Evolutionary conservation across 2,888 invertebrate genomes (phyloP), one percentile per base, ranked within the genome.

Genomic region (Polydrusus cervinus): DNA sequence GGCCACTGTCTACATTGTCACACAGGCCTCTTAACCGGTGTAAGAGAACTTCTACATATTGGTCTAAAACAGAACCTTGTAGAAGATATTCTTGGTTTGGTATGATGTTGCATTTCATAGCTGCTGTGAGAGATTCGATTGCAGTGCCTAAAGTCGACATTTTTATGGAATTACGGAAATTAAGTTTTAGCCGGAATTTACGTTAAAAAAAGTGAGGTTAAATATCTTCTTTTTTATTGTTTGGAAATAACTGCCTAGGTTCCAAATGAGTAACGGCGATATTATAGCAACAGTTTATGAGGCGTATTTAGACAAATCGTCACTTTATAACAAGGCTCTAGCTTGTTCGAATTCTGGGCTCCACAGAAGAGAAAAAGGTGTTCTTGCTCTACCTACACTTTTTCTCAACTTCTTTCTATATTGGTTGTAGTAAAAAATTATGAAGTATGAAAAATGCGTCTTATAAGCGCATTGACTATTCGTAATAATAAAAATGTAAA

Each of bases 1-100:
- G 95, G 3, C 94, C 95, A 66, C 93, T 93, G 83, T 97, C 96
- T 0, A 96, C 95, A 88, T 96, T 96, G 83, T 98, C 98, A 86
- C 98, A 98, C 7, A 98, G 89, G 1, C 98, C 98, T 81, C 97
- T 91, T 13, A 98, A 86, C 78, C 97, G 90, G 85, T 98, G 97
- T 13, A 98, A 89, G 34, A 98, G 89, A 18, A 97, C 95, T 85
- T 97, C 97, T 8, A 97, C 95, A 38, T 96, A 94, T 14, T 93
- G 93, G 86, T 98, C 98, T 73, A 97, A 87, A 20, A 98, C 96
- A 14, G 97, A 97, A 3, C 98, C 98, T 90, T 98, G 95, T 3
- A 98, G 88, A 67, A 98, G 89, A 85, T 97, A 97, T 88, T 98
- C 98, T 85, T 97, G 96, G 85, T 97, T 96, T 0, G 97, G 97